Evolutionary conservation across 2,797 vertebrate species (phyloP).

Genomic region (Cryptoblepharus egeriae): DNA sequence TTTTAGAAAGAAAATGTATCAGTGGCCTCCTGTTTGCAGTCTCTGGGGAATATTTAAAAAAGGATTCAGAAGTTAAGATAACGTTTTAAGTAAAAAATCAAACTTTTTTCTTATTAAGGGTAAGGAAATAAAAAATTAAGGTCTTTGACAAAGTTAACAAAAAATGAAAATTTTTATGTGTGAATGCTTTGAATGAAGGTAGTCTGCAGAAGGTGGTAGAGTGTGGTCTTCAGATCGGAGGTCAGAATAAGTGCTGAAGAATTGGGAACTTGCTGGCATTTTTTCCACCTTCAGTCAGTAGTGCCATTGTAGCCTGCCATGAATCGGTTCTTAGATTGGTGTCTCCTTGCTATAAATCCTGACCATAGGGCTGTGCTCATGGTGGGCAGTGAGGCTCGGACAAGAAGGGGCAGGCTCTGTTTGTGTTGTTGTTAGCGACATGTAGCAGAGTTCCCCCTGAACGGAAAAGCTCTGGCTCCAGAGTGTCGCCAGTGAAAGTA

Average conservation of each 20-base stretch:
- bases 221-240: constrained; percentile 25
- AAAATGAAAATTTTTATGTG: constrained; percentile 37
- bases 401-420: constrained; percentile 64
- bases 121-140: constrained; percentile 55
- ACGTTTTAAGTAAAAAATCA: neutral
- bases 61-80: neutral
- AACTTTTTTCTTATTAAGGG: neutral
- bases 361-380: constrained; percentile 57
- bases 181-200: constrained; percentile 38
- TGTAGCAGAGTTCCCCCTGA: constrained; percentile 68
- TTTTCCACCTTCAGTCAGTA: constrained; percentile 59
- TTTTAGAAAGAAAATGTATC: constrained; percentile 5
- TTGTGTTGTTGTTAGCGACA: constrained; percentile 78
- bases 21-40: constrained; percentile 28
- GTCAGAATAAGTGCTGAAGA: constrained; percentile 32
- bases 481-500: constrained; percentile 77
- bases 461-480: constrained; percentile 79
- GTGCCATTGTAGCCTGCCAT: constrained; percentile 71
- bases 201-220: constrained; percentile 17
- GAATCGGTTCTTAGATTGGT: constrained; percentile 69
- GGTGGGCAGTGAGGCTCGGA: constrained; percentile 61
- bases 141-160: constrained; percentile 59
- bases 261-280: constrained; percentile 69
- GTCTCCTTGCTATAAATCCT: constrained; percentile 69
- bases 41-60: constrained; percentile 7